Percentiles rank a stretch among this genome's conserved stretches.
phyloP scores from a whole-genome alignment of 64 coral and sea anemone species.

The Actinia equina region DNA sequence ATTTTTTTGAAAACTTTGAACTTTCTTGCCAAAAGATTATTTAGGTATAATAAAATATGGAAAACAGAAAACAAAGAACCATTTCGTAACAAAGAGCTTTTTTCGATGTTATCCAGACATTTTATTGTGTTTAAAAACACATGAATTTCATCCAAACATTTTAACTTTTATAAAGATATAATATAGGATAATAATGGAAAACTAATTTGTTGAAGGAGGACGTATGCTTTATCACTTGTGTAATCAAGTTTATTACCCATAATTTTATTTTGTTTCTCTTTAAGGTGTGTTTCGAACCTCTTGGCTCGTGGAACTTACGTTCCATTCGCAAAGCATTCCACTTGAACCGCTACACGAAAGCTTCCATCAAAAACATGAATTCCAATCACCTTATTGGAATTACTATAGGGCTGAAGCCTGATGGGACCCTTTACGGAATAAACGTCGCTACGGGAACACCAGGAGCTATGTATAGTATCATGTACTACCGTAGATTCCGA shows the following conservation, averaged over 20 bases:
- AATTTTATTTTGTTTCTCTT: not conserved
- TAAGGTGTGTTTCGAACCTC: constrained; percentile 85
- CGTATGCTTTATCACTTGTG: not conserved
- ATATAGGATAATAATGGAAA: too few species aligned
- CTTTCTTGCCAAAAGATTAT: too few species aligned
- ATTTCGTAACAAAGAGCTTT: too few species aligned
- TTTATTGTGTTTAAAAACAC: too few species aligned
- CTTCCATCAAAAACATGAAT: constrained; percentile 61
- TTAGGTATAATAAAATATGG: too few species aligned
- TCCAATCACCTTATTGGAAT: constrained; percentile 47
- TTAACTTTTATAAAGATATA: too few species aligned
- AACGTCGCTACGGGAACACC: constrained; percentile 45
- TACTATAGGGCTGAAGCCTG: constrained; percentile 38
- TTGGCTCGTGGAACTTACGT: constrained; percentile 72
- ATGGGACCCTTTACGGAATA: constrained; percentile 44
- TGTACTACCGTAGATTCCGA: constrained; percentile 62
- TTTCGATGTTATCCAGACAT: too few species aligned
- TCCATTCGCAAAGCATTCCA: constrained; percentile 65
- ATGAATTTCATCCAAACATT: too few species aligned
- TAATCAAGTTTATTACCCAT: too few species aligned
- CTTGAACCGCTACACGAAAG: constrained; percentile 76
- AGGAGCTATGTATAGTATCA: constrained; percentile 44
- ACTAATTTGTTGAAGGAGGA: not conserved
- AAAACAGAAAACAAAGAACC: too few species aligned
- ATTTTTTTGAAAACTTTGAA: too few species aligned